Base-by-base conservation (phyloP, 2,888 invertebrate genomes). In the Erpobdella octoculata region DNA sequence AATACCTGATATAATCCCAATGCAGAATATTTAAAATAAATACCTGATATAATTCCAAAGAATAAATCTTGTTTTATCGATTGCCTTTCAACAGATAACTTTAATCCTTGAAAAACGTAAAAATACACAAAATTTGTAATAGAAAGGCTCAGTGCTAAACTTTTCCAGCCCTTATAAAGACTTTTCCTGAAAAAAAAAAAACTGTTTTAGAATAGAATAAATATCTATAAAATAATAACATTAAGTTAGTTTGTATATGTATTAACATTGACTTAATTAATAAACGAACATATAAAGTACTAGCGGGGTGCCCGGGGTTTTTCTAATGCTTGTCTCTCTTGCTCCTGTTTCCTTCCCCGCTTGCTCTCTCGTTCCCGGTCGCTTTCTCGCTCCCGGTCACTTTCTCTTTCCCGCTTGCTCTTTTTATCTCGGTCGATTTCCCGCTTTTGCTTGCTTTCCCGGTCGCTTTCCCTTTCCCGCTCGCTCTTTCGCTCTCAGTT, bases 101-200 rank as follows among this genome's bases (percentile, higher is more conserved):
- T 72, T 33, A 72, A 58, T 18, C 73, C 73, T 62, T 76, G 62
- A 64, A 76, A 76, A n/a, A 72, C 65, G 84, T 93, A 94, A 81
- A 93, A 94, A 82, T 94, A 94, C 18, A 93, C 90, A 85, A 93
- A 93, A 83, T 92, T 92, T 64, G 93, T 92, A 74, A 90, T 88
- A 77, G 91, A 92, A 4, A 93, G 84, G 75, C 91, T 91, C 78
- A 90, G 88, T 61, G 93, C 85, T 9, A 92, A 91, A 15, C 93
- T 92, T 37, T 88, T 85, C 70, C 92, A 85, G 4, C 93, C 93
- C 77, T 89, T 85, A 80, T 91, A 93, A 59, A 93, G 82, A 9
- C 79, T 78, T 18, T 73, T 66, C 65, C 83, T 83, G 78, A 66
- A 78, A 77, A 61, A 48, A 25, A 70, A 31, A 28, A n/a, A 8